These are phyloP conservation scores for Beaufortia kweichowensis DNA, from an alignment of 2,113 vertebrate species.

Conservation along the genomic window DNA sequence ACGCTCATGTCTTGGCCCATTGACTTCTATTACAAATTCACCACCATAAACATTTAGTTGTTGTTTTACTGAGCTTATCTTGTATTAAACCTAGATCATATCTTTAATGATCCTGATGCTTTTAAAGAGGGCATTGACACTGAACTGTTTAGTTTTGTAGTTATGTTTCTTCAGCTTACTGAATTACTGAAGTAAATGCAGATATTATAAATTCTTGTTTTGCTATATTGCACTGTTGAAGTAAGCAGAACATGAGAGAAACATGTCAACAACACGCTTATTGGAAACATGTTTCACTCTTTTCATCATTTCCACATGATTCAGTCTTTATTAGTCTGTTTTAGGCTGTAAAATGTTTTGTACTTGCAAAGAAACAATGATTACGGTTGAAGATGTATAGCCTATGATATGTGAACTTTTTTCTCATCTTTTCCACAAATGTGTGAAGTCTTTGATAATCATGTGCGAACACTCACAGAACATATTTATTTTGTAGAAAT, in stretches of 20 bases:
- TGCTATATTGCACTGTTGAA: constrained; percentile 36
- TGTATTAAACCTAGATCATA: neutral
- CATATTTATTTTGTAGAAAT: neutral
- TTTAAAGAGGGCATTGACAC: constrained; percentile 58
- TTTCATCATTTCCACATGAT: constrained; percentile 60
- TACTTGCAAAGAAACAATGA: neutral
- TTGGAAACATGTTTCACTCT: constrained; percentile 56
- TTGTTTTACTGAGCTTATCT: neutral
- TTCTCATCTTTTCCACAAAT: constrained; percentile 7
- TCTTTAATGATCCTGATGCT: neutral
- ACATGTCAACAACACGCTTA: constrained; percentile 13
- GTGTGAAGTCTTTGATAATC: neutral
- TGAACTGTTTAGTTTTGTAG: constrained; percentile 78
- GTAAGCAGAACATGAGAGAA: constrained; percentile 13
- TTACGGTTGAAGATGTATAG: neutral
- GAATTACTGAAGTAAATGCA: constrained; percentile 25
- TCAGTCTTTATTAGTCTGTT: constrained; percentile 64
- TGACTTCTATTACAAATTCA: neutral
- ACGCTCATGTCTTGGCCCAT: neutral
- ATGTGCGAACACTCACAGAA: neutral
- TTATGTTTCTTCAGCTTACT: constrained; percentile 60
- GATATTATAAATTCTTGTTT: constrained; percentile 28
- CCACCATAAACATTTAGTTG: neutral
- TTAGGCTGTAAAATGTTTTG: constrained; percentile 66
- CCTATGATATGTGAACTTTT: neutral